phyloP scores from a whole-genome alignment of 2,113 vertebrate genomes.

The Rhinoptilus africanus region DNA sequence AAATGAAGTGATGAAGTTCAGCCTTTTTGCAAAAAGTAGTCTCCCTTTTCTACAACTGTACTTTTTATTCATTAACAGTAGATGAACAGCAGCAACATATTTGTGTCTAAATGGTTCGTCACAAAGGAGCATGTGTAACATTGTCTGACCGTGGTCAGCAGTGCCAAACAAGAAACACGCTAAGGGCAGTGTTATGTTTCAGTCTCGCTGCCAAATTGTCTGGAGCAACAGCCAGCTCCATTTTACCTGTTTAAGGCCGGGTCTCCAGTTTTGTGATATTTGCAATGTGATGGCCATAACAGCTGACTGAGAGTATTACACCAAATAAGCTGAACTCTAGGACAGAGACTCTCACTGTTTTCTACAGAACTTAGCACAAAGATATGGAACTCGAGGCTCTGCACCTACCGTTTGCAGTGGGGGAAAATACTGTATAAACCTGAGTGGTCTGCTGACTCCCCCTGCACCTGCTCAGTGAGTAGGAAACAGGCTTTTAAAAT shows the following conservation, averaged over 20 bases:
- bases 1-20: neutral
- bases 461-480: neutral
- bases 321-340: neutral
- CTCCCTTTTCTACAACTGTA: neutral
- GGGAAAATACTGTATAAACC: neutral
- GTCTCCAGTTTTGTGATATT: neutral
- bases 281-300: neutral
- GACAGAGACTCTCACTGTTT: neutral
- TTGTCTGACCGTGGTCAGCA: neutral
- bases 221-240: neutral
- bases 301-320: neutral
- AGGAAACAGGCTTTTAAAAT: neutral
- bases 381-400: neutral
- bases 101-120: neutral
- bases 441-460: neutral
- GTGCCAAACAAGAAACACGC: neutral
- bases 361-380: neutral
- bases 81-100: neutral
- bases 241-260: neutral
- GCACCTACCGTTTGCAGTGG: neutral
- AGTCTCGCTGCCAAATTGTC: neutral
- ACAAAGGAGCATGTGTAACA: neutral
- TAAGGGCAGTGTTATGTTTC: fast-evolving
- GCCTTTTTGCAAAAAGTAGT: neutral
- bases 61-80: neutral